Conservation (phyloP, 2,113 vertebrate genomes). For the Bucco capensis region DNA sequence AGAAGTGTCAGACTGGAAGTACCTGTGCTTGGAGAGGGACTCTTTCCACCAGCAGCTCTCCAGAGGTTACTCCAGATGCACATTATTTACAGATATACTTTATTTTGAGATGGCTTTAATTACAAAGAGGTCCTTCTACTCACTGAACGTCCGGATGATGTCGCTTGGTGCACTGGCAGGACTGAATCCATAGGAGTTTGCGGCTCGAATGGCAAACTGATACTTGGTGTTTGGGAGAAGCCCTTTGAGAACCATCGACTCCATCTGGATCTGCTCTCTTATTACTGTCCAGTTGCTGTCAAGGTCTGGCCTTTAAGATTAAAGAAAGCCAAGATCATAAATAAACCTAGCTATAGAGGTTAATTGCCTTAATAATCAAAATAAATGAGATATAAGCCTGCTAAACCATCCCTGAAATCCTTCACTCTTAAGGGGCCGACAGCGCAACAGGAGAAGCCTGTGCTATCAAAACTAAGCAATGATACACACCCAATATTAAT, state of each 20-base stretch:
- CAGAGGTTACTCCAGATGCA: neutral
- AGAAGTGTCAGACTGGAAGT: neutral
- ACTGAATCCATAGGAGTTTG: constrained; percentile 83
- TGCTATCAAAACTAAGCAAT: neutral
- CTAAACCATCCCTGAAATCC: neutral
- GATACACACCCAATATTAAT: neutral
- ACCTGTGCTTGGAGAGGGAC: neutral
- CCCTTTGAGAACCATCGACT: constrained; percentile 92
- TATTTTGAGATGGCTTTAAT: neutral
- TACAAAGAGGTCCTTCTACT: constrained; percentile 48
- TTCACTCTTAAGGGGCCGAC: neutral
- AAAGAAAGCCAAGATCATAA: constrained; percentile 18
- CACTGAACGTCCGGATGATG: constrained; percentile 80
- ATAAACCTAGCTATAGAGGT: neutral
- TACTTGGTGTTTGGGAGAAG: constrained; percentile 86
- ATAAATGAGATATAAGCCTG: neutral
- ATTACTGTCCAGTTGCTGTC: constrained; percentile 89
- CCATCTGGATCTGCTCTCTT: constrained; percentile 85
- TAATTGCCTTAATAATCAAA: neutral
- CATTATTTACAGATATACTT: neutral
- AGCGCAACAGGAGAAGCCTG: neutral
- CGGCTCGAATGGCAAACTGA: constrained; percentile 86
- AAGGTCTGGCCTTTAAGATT: constrained; percentile 82
- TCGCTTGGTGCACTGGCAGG: constrained; percentile 79
- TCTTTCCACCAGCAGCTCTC: neutral